Evolutionary conservation across 2,113 vertebrate genomes (phyloP).

Genomic region (Pseudorasbora parva): DNA sequence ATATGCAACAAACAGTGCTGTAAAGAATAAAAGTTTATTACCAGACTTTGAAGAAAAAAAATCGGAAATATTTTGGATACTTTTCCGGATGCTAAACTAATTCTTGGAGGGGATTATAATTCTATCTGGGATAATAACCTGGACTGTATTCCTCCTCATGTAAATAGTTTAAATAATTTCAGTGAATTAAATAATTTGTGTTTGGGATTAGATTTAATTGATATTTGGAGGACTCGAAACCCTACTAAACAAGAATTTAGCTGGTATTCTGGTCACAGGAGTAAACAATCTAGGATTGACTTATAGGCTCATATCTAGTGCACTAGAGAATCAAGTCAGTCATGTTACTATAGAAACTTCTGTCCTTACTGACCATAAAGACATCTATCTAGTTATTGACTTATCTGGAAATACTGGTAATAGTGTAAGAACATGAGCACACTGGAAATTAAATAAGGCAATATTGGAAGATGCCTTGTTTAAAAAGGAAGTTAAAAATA

Average conservation of each 20-base stretch:
- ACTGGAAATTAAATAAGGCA: not conserved
- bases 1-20: not conserved
- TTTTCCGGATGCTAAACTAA: not conserved
- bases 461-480: not conserved
- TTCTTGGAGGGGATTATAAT: not conserved
- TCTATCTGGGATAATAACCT: too few species aligned
- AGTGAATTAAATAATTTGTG: not conserved
- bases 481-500: not conserved
- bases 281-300: not conserved
- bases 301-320: not conserved
- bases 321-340: not conserved
- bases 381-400: not conserved
- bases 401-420: not conserved
- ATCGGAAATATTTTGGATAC: not conserved
- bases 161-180: too few species aligned
- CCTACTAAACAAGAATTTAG: not conserved
- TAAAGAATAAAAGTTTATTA: not conserved
- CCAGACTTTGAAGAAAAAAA: not conserved
- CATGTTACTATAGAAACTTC: not conserved
- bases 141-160: too few species aligned
- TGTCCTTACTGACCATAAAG: not conserved
- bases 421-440: not conserved
- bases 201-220: not conserved
- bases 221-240: not conserved
- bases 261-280: not conserved